Evolutionary conservation across 1,140 invertebrate genomes (phyloP).

Genomic region (Rhagoletis pomonella): DNA sequence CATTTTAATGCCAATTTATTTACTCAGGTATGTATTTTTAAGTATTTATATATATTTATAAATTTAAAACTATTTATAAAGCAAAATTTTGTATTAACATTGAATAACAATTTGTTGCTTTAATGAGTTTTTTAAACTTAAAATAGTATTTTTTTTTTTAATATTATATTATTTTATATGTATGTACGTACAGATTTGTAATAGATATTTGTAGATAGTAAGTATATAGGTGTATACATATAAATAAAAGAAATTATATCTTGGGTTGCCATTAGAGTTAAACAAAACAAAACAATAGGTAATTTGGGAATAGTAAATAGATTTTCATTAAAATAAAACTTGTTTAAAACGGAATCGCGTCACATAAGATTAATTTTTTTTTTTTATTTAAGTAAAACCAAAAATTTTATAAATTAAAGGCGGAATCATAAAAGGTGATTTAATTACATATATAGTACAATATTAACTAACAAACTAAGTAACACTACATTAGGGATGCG

Average conservation of each 20-base stretch:
- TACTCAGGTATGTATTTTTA: slow-evolving; percentile 22
- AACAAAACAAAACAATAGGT: not conserved
- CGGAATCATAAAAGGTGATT: slow-evolving; percentile 2
- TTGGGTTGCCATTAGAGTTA: slow-evolving; percentile 13
- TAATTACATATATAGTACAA: slow-evolving; percentile 16
- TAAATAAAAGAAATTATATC: slow-evolving; percentile 20
- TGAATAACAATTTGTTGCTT: slow-evolving; percentile 22
- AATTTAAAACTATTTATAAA: slow-evolving; percentile 42
- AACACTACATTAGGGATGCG: slow-evolving; percentile 25
- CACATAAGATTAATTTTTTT: not conserved
- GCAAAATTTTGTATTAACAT: not conserved
- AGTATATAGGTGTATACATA: not conserved
- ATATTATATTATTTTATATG: slow-evolving; percentile 5
- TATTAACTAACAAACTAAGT: slow-evolving; percentile 38
- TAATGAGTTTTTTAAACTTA: slow-evolving; percentile 19
- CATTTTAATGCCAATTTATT: slow-evolving; percentile 48
- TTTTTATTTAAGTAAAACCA: slow-evolving; percentile 3
- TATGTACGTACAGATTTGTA: not conserved
- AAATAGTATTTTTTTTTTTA: not conserved
- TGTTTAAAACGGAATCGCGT: slow-evolving; percentile 4
- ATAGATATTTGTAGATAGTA: not conserved
- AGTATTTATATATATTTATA: slow-evolving; percentile 44
- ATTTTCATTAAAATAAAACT: slow-evolving; percentile 14
- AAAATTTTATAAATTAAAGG: not conserved
- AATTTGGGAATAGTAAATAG: not conserved